A percentile compares a stretch with the other conserved stretches of the same genome.
Conservation (phyloP, 2,797 vertebrate genomes). For the Coregonus sp. region DNA sequence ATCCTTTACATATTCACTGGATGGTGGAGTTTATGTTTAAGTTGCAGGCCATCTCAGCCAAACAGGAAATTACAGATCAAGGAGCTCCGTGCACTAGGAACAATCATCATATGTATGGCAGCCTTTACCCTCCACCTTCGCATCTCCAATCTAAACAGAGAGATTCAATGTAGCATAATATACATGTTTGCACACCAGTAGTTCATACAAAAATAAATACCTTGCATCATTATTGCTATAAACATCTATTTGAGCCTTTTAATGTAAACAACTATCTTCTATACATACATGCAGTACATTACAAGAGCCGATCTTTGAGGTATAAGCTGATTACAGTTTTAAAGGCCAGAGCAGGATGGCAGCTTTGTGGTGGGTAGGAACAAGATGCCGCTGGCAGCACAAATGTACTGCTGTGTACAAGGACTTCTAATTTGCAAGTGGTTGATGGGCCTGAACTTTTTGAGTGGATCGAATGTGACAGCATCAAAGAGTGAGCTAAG, state of each 20-base stretch:
- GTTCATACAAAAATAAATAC: neutral
- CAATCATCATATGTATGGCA: neutral
- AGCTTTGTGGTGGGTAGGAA: slow-evolving; percentile 48
- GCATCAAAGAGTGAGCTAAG: slow-evolving; percentile 77
- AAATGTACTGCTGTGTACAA: slow-evolving; percentile 43
- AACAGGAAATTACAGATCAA: neutral
- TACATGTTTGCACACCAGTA: neutral
- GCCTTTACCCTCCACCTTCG: neutral
- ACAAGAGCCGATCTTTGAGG: neutral
- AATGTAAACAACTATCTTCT: neutral
- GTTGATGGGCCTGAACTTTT: slow-evolving; percentile 75
- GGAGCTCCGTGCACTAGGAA: neutral
- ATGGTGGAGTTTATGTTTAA: neutral
- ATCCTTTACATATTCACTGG: neutral
- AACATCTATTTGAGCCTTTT: neutral
- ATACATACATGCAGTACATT: neutral
- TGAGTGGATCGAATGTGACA: slow-evolving; percentile 78
- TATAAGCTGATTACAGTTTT: slow-evolving; percentile 27
- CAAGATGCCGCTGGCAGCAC: slow-evolving; percentile 48
- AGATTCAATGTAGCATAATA: neutral
- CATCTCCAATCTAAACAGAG: neutral
- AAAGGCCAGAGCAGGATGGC: slow-evolving; percentile 25
- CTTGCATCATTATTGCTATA: neutral
- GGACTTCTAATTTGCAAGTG: slow-evolving; percentile 71
- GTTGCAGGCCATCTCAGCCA: neutral